Percentiles rank a stretch among this genome's conserved stretches.
Evolutionary conservation across 2,113 vertebrate genomes (phyloP).

Genomic region (Lethenteron camtschaticum): DNA sequence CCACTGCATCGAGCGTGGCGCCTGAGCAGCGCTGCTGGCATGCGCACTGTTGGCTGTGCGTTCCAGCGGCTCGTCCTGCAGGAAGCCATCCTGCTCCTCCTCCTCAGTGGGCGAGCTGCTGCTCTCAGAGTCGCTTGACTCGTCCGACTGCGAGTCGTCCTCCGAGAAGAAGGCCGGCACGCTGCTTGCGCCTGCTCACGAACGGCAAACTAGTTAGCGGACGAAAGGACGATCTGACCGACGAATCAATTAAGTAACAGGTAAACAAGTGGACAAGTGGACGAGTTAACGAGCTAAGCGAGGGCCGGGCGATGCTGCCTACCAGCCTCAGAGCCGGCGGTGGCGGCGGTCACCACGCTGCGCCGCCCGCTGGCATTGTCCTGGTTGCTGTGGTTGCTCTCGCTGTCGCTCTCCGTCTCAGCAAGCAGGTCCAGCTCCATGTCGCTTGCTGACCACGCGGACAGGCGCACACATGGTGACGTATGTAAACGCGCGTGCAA

Average conservation of each 20-base stretch:
- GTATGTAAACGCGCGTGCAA: background rate
- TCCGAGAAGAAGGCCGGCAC: conserved; percentile 99
- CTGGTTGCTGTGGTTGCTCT: conserved; percentile 98
- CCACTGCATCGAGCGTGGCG: conserved; percentile 97
- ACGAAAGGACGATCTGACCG: no score
- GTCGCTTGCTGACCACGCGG: conserved; percentile 45
- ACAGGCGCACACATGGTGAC: background rate
- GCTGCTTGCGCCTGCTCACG: conserved; percentile 65
- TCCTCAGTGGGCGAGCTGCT: conserved; percentile 97
- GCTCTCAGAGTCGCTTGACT: conserved; percentile 95
- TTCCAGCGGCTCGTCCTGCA: conserved; percentile 79
- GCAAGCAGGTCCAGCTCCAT: conserved; percentile 93
- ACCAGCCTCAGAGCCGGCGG: conserved; percentile 98
- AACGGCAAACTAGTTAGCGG: background rate
- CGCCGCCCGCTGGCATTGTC: conserved; percentile 91
- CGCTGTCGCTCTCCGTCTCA: conserved; percentile 97
- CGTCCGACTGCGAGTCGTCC: conserved; percentile 93
- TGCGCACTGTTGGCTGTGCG: conserved; percentile 69
- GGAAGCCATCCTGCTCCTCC: conserved; percentile 86
- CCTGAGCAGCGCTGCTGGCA: conserved; percentile 76
- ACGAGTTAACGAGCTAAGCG: no score
- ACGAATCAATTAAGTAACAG: no score
- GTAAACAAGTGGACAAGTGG: no score
- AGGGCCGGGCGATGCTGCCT: conserved; percentile 2
- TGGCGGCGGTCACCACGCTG: conserved; percentile 91